Percentiles rank a stretch among this genome's conserved stretches.
phyloP scores from a whole-genome alignment of 2,888 invertebrate genomes.

The Drosophila cognata region DNA sequence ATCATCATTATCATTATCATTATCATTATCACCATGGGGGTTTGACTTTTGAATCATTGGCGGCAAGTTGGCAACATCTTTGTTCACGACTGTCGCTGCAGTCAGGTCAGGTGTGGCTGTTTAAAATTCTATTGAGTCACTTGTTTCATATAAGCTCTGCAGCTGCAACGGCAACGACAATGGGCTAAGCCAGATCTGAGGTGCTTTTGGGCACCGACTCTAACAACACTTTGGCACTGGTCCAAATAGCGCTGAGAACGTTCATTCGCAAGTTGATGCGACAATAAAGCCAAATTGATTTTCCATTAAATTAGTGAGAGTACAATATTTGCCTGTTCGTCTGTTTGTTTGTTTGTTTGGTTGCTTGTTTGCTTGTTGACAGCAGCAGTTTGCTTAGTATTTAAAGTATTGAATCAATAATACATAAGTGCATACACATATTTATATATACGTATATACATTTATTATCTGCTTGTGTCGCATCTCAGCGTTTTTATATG shows the following conservation, averaged over 20 bases:
- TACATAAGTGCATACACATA: background rate
- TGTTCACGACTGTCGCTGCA: slow-evolving; percentile 10
- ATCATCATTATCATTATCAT: slow-evolving; percentile 14
- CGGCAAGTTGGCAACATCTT: slow-evolving; percentile 44
- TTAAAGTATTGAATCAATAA: slow-evolving; percentile 8
- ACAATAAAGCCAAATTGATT: slow-evolving; percentile 12
- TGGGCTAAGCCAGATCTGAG: slow-evolving; percentile 5
- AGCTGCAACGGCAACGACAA: slow-evolving; percentile 19
- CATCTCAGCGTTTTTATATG: background rate
- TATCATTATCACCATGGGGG: slow-evolving; percentile 35
- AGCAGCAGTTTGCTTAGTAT: background rate
- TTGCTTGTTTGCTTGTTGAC: background rate
- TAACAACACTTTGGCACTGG: slow-evolving; percentile 8
- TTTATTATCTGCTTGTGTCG: background rate
- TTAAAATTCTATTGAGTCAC: slow-evolving; percentile 68
- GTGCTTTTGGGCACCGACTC: slow-evolving; percentile 10
- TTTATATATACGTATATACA: background rate
- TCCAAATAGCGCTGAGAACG: slow-evolving; percentile 7
- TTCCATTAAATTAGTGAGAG: background rate
- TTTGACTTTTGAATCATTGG: slow-evolving; percentile 48
- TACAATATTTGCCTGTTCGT: background rate
- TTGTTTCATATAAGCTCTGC: slow-evolving; percentile 47
- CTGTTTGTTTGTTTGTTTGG: background rate
- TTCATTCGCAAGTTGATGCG: slow-evolving; percentile 7
- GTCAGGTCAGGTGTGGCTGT: slow-evolving; percentile 47